Base-by-base conservation (phyloP, 2,797 vertebrate species). In the Tragopan temminckii region DNA sequence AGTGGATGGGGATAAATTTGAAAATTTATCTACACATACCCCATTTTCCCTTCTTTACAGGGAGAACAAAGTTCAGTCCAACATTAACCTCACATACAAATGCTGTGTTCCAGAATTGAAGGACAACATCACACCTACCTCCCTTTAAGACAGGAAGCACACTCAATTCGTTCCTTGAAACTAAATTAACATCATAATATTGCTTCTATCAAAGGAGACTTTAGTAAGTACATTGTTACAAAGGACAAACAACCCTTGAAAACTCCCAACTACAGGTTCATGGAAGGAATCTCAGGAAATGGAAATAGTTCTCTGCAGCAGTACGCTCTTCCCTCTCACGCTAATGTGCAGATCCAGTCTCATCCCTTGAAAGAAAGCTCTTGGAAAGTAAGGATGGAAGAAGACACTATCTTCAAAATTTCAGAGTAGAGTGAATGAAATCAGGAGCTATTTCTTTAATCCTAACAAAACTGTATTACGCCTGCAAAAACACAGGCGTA, bases 401-500 rank as follows among this genome's bases (percentile, higher is more conserved):
- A 74, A 13, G 3, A 48, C 3, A 75, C 11, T 3, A 55, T 24
- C 38, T 50, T 33, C 71, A 35, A 79, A 36, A 3, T 55, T 52
- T 80, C 58, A 62, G 64, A 68, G 18, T 27, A 6, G 18, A 50
- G n/a, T n/a, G 20, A 77, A n/a, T n/a, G 13, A 10, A 83, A 79
- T 40, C 1, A 58, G 52, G 58, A 75, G 59, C 23, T 29, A 40
- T 5, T 74, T 63, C 33, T n/a, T n/a, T 61, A 31, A 53, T 27
- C 17, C 23, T 19, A 43, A 21, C 13, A 43, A 35, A 0, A 0
- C 16, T 1, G 12, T 29, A 25, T 23, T 15, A 29, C 3, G 14
- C 3, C 45, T 2, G 18, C 18, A 61, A 9, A 79, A 70, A 74
- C 14, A 10, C 13, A 59, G 40, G n/a, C n/a, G 21, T 4, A 25